These are phyloP conservation scores for Argyresthia albistria DNA, from an alignment of 2,888 invertebrate genomes.

Conservation along the genomic window DNA sequence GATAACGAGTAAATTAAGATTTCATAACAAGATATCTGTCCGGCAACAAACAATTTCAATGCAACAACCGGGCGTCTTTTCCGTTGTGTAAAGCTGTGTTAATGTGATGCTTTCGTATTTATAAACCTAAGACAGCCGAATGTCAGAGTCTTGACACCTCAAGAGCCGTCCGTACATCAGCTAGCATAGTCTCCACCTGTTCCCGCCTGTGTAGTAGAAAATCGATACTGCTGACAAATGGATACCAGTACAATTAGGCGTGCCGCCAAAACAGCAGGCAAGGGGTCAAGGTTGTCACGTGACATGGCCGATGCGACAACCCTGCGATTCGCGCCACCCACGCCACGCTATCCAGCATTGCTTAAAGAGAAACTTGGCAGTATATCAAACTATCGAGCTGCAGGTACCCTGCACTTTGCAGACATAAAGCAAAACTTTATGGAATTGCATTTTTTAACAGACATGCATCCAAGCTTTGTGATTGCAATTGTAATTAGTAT, in stretches of 20 bases:
- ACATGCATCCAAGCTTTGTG: too few relatives aligned
- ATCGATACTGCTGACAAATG: conserved; percentile 16
- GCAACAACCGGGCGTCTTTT: too few relatives aligned
- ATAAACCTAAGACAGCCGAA: too few relatives aligned
- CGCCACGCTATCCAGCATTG: background rate
- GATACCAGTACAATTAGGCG: conserved; percentile 10
- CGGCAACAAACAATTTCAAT: background rate
- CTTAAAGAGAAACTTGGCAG: too few relatives aligned
- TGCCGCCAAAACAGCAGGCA: conserved; percentile 9
- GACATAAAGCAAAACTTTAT: background rate
- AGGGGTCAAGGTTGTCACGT: conserved; percentile 13
- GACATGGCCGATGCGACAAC: conserved; percentile 22
- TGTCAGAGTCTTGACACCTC: too few relatives aligned
- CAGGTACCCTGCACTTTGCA: background rate
- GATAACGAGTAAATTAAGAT: conserved; percentile 5
- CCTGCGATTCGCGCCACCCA: conserved; percentile 15
- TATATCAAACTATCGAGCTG: background rate
- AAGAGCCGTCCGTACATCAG: too few relatives aligned
- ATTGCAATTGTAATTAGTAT: too few relatives aligned
- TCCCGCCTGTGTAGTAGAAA: conserved; percentile 4
- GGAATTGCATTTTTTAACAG: too few relatives aligned
- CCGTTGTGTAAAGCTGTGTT: too few relatives aligned
- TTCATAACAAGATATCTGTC: conserved; percentile 4
- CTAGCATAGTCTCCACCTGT: too few relatives aligned
- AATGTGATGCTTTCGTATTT: too few relatives aligned